phyloP scores from a whole-genome alignment of 2,113 vertebrate species.

The Rhea americana region DNA sequence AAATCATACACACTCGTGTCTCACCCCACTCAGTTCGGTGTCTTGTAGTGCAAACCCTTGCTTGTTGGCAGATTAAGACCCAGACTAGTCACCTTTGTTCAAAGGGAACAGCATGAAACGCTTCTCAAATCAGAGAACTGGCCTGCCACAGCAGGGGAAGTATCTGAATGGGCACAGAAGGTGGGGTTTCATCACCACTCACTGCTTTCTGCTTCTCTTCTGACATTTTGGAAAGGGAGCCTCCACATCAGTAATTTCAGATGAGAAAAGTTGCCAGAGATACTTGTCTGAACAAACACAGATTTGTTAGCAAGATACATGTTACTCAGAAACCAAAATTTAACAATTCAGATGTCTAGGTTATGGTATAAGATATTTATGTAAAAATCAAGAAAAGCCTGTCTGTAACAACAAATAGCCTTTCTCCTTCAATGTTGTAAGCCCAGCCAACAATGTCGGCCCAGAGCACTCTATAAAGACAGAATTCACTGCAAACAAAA shows the following conservation, averaged over 20 bases:
- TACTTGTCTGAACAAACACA: background rate
- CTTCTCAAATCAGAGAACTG: background rate
- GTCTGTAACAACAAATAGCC: background rate
- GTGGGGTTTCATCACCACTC: background rate
- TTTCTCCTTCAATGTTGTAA: background rate
- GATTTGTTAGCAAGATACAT: background rate
- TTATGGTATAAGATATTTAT: background rate
- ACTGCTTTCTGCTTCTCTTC: background rate
- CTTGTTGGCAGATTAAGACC: background rate
- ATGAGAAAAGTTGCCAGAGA: background rate
- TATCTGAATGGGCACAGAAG: background rate
- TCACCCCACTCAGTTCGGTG: background rate
- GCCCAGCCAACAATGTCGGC: background rate
- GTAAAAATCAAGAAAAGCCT: background rate
- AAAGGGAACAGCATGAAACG: background rate
- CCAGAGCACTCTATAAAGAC: background rate
- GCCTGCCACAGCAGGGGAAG: background rate
- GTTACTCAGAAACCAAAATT: background rate
- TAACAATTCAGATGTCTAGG: background rate
- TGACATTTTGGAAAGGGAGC: background rate
- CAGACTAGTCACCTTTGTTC: background rate
- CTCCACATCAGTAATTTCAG: background rate
- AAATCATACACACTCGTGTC: rapidly evolving
- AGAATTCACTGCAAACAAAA: background rate
- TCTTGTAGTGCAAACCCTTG: background rate